These are phyloP conservation scores for Heliconius nattereri DNA, from an alignment of 1,140 invertebrate species.

Conservation along the genomic window DNA sequence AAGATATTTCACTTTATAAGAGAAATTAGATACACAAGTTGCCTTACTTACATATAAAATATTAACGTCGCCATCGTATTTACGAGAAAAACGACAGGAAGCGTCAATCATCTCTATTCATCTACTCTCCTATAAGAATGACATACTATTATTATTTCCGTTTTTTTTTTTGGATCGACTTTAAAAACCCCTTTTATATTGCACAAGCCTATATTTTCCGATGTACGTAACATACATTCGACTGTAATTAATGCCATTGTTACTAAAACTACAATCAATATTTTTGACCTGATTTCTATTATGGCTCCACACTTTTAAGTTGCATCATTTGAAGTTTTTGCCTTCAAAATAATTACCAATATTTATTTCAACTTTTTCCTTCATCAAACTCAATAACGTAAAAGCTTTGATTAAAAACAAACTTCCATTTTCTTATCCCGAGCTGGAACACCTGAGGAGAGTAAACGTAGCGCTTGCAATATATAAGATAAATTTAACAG, in stretches of 20 bases:
- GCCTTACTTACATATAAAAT: background rate
- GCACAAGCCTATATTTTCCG: background rate
- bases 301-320: background rate
- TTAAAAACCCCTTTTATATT: background rate
- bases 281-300: background rate
- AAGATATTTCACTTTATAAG: no score
- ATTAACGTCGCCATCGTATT: background rate
- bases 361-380: background rate
- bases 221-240: background rate
- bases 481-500: background rate
- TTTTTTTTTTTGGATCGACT: constrained; percentile 4
- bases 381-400: constrained; percentile 35
- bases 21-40: background rate
- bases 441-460: constrained; percentile 25
- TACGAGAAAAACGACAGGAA: background rate
- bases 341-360: background rate
- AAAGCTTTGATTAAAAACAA: constrained; percentile 44
- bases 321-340: background rate
- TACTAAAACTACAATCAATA: constrained; percentile 1
- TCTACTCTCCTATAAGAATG: background rate
- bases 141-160: background rate
- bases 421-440: constrained; percentile 34
- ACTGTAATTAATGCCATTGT: background rate
- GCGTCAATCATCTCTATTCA: background rate
- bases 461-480: background rate